Base-by-base conservation (phyloP, 2,113 vertebrate species). In the Eretmochelys imbricata region DNA sequence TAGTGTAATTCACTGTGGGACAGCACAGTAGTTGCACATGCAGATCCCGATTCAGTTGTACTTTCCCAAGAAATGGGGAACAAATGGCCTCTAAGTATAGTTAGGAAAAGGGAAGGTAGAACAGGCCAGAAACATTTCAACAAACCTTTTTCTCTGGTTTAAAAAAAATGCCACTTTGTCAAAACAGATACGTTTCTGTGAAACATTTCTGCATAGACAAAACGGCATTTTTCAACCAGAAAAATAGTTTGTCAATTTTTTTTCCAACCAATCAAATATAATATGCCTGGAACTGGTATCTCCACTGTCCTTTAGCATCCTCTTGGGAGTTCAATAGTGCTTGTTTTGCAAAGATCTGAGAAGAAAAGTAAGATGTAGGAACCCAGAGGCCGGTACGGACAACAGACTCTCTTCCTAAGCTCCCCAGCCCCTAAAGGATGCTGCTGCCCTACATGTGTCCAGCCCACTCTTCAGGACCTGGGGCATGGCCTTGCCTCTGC, bases 251-350 rank as follows among this genome's bases (percentile, higher is more conserved):
- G 31, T n/a, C 35, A 69, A 14, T n/a, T n/a, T 17, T 17, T 17
- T 17, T 8, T 14, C 7, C 31, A 14, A 16, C 2, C 62, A 89
- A 90, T 81, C 96, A 69, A 35, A 69, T 69, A n/a, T 69, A 14
- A 69, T 69, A 42, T 94, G 69, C 94, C 95, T 93, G 85, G 91
- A 78, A 82, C 90, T 50, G 29, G 80, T 88, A 96, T 88, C 87
- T 93, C 91, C 95, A 78, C n/a, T 35, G 89, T n/a, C 55, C 89
- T 92, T 97, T 93, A 85, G 78, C 93, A 94, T 50, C 94, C 85
- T 53, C 65, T 93, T 88, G 89, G 87, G 90, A 93, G 90, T 94
- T 90, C 78, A 35, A 55, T 20, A 4, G 24, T 80, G 48, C 48
- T 65, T 78, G 31, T 10, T 80, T 57, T 20, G 83, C 62, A n/a